These are phyloP conservation scores for human (Homo sapiens) DNA, from an alignment of 2,113 vertebrate genomes.

Conservation along the genomic window DNA sequence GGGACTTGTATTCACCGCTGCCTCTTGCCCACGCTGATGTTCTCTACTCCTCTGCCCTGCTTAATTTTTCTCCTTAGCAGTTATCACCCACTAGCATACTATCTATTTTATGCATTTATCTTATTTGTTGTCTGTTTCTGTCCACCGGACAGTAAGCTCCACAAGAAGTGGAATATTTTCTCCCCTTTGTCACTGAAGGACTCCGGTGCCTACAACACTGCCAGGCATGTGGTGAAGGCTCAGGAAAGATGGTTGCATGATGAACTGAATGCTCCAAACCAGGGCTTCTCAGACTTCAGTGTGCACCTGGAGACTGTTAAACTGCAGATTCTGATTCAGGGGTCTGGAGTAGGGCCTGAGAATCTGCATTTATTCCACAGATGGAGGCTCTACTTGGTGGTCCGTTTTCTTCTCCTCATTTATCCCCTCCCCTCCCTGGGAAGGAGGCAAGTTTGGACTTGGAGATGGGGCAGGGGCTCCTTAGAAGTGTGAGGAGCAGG, in stretches of 20 bases:
- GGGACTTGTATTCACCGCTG: not conserved
- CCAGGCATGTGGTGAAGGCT: not conserved
- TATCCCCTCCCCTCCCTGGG: not conserved
- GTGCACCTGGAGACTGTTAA: not conserved
- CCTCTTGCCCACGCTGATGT: fast-evolving
- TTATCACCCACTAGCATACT: not conserved
- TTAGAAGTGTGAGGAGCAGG: constrained; percentile 48
- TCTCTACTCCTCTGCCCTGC: not conserved
- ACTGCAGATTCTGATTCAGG: not conserved
- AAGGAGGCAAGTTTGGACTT: not conserved
- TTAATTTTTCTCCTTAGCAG: not conserved
- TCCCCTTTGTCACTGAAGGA: not conserved
- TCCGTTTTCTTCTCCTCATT: not conserved
- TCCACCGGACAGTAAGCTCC: not conserved
- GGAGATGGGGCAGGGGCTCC: not conserved
- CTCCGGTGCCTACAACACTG: too few relatives aligned
- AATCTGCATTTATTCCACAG: not conserved
- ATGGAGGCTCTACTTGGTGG: not conserved
- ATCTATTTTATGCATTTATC: not conserved
- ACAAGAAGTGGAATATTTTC: not conserved
- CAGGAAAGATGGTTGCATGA: not conserved
- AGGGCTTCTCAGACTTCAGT: not conserved
- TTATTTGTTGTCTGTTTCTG: not conserved
- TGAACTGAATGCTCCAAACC: not conserved
- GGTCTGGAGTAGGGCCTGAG: not conserved